These are phyloP conservation scores for Crepidodera aurea DNA, from an alignment of 2,888 invertebrate genomes.

Conservation along the genomic window DNA sequence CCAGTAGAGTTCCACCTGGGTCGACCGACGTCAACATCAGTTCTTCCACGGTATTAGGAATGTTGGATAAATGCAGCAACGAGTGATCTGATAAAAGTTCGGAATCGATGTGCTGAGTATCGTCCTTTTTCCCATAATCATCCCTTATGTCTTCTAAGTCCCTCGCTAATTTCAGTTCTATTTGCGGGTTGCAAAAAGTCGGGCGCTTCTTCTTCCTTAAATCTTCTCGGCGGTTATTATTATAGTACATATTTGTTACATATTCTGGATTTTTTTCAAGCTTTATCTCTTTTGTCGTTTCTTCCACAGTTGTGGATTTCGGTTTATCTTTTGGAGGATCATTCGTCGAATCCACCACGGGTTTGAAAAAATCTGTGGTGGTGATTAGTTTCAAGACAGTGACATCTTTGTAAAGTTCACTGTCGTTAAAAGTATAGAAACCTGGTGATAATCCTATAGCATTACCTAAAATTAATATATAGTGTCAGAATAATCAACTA, in stretches of 20 bases:
- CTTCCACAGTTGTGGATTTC: not conserved
- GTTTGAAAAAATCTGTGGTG: constrained; percentile 50
- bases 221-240: not conserved
- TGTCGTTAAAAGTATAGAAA: constrained; percentile 55
- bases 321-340: constrained; percentile 17
- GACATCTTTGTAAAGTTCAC: constrained; percentile 54
- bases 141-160: constrained; percentile 11
- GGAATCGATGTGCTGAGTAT: constrained; percentile 21
- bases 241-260: not conserved
- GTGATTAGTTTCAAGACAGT: constrained; percentile 51
- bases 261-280: not conserved
- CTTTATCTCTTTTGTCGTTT: not conserved
- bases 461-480: constrained; percentile 34
- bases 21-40: constrained; percentile 55
- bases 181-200: constrained; percentile 3
- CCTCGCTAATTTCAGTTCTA: constrained; percentile 12
- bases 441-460: constrained; percentile 56
- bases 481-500: too few species aligned
- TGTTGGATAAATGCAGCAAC: constrained; percentile 47
- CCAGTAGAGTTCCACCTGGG: constrained; percentile 52
- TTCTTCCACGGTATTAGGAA: constrained; percentile 52
- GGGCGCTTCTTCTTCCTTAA: constrained; percentile 10
- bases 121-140: constrained; percentile 14
- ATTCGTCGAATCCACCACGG: constrained; percentile 24
- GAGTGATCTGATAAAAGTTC: constrained; percentile 51